Conservation (phyloP, 2,888 invertebrate genomes). For the Malachius bipustulatus region DNA sequence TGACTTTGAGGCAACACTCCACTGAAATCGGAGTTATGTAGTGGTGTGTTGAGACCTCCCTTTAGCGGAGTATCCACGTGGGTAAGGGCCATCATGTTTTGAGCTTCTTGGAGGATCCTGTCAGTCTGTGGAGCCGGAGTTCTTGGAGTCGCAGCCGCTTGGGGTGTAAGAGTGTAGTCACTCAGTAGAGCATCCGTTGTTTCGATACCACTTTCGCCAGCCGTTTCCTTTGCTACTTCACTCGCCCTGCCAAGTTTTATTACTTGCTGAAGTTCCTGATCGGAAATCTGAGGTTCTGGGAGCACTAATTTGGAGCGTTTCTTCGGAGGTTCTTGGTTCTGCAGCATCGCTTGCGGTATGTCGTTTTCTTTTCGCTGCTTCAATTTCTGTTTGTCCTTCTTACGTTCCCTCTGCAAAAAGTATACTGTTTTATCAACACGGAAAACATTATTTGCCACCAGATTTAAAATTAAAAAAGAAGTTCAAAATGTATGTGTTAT, state of each 20-base stretch:
- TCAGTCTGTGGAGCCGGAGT: conserved; percentile 80
- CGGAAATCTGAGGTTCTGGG: conserved; percentile 94
- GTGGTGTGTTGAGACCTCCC: conserved; percentile 88
- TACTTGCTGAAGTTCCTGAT: conserved; percentile 82
- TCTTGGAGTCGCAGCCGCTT: conserved; percentile 60
- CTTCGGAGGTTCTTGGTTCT: conserved; percentile 77
- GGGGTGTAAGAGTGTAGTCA: conserved; percentile 75
- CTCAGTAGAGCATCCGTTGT: conserved; percentile 79
- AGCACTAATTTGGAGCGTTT: conserved; percentile 93
- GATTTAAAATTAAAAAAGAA: no score
- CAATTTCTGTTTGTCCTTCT: conserved; percentile 89
- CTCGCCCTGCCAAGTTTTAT: conserved; percentile 85
- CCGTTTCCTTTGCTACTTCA: conserved; percentile 81
- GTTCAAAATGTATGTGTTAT: no score
- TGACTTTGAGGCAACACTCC: conserved; percentile 66
- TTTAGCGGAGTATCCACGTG: conserved; percentile 97
- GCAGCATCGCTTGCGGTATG: conserved; percentile 79
- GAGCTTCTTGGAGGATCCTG: conserved; percentile 83
- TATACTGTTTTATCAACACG: background rate
- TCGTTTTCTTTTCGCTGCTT: conserved; percentile 95
- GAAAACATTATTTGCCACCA: conserved; percentile 6
- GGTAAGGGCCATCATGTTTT: conserved; percentile 95
- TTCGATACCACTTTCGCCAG: conserved; percentile 61
- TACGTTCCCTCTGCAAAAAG: conserved; percentile 58
- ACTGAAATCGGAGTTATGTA: conserved; percentile 80